Percentiles rank a stretch among this genome's conserved stretches.
These are phyloP conservation scores for Rhinogobius similis DNA, from an alignment of 2,113 vertebrate genomes.

Conservation along the genomic window DNA sequence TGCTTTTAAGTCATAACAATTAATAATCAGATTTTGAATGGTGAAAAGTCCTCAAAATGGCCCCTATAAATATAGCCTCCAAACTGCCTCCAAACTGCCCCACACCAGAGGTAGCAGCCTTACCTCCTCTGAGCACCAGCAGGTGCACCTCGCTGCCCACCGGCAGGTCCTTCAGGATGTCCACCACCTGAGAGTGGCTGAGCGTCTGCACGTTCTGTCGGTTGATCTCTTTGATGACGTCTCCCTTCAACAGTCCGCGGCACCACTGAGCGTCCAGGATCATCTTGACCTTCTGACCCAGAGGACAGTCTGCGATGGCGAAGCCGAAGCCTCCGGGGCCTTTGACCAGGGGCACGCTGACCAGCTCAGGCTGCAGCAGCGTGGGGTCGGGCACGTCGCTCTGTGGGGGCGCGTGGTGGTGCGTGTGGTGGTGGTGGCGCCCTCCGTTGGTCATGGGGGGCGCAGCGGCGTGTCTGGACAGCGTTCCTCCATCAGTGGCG, in stretches of 20 bases:
- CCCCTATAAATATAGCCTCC: no score
- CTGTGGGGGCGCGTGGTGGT: constrained; percentile 42
- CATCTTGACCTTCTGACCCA: constrained; percentile 98
- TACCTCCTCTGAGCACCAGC: constrained; percentile 94
- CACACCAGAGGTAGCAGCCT: constrained; percentile 6
- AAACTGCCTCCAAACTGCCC: no score
- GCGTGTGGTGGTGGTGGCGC: constrained; percentile 64
- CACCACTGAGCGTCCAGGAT: constrained; percentile 98
- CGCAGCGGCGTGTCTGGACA: constrained; percentile 62
- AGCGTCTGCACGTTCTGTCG: constrained; percentile 93
- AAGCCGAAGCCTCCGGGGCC: constrained; percentile 96
- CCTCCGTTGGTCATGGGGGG: constrained; percentile 80
- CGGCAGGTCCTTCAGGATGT: constrained; percentile 96
- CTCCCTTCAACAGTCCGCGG: constrained; percentile 92
- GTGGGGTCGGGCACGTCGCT: constrained; percentile 82
- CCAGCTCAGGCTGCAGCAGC: constrained; percentile 87
- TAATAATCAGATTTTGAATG: no score
- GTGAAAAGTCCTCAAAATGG: no score
- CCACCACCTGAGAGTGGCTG: constrained; percentile 94
- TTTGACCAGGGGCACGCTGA: constrained; percentile 91
- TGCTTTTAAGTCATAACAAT: no score
- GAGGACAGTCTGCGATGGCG: constrained; percentile 93
- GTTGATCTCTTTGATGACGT: constrained; percentile 96
- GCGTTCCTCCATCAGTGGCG: constrained; percentile 81
- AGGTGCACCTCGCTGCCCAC: constrained; percentile 91